Conservation (phyloP, 2,113 vertebrate species). For the Lynx canadensis region DNA sequence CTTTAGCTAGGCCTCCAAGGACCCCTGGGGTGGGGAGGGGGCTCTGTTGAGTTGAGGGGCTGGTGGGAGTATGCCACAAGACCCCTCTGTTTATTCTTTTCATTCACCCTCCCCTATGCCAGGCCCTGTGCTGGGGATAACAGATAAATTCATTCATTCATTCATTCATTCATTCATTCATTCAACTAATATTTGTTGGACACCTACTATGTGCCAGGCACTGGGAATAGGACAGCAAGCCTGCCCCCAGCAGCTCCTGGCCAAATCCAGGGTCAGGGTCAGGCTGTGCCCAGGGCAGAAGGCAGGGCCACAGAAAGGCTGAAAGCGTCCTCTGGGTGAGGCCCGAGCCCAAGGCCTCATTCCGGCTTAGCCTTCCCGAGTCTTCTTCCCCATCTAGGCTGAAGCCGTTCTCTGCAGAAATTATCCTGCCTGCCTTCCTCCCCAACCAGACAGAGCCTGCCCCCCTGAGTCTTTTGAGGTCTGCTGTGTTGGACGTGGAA, state of each 20-base stretch:
- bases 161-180: background rate
- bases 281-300: background rate
- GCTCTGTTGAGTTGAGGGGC: background rate
- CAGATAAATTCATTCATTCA: background rate
- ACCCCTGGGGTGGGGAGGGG: background rate
- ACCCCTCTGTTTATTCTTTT: background rate
- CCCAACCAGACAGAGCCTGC: background rate
- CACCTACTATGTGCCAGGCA: background rate
- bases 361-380: fast-evolving
- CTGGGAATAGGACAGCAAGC: background rate
- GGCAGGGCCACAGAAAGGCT: background rate
- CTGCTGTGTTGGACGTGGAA: fast-evolving
- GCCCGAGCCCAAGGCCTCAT: background rate
- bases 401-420: background rate
- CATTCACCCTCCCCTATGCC: background rate
- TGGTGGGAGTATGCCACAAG: background rate
- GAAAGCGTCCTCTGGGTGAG: background rate
- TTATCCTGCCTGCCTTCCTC: background rate
- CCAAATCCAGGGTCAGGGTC: background rate
- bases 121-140: background rate
- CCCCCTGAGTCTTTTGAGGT: fast-evolving
- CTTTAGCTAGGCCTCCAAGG: background rate
- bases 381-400: background rate
- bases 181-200: background rate
- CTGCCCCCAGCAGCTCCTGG: background rate